These are phyloP conservation scores for Anabas testudineus DNA, from an alignment of 2,797 vertebrate genomes.

Conservation along the genomic window DNA sequence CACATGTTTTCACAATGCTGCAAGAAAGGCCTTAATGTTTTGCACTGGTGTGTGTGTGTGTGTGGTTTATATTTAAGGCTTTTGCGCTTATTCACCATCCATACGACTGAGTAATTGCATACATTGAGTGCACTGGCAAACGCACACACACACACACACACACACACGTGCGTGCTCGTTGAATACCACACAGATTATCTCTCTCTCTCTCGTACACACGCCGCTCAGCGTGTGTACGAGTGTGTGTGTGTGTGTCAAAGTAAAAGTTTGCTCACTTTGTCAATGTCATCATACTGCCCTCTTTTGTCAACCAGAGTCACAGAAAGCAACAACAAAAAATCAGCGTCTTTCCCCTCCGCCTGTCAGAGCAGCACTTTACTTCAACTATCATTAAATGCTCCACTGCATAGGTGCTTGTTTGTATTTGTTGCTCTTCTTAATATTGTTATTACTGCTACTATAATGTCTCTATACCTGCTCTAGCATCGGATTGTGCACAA, in stretches of 20 bases:
- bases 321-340: conserved; percentile 33
- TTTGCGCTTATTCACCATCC: conserved; percentile 54
- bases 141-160: conserved; percentile 8
- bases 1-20: conserved; percentile 34
- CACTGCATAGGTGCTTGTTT: conserved; percentile 52
- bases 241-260: conserved; percentile 49
- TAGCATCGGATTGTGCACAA: neutral
- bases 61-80: conserved; percentile 19
- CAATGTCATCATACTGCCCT: conserved; percentile 87
- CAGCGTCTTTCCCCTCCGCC: conserved; percentile 6
- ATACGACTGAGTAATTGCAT: conserved; percentile 54
- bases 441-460: conserved; percentile 20
- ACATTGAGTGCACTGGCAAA: conserved; percentile 45
- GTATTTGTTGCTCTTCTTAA: conserved; percentile 39
- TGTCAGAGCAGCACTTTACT: conserved; percentile 35
- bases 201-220: conserved; percentile 18
- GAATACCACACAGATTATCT: conserved; percentile 37
- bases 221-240: no score
- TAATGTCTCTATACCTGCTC: conserved; percentile 23
- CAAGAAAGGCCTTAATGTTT: conserved; percentile 38
- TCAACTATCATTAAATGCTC: conserved; percentile 59
- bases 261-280: conserved; percentile 83
- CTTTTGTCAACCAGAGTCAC: conserved; percentile 84
- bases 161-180: conserved; percentile 5
- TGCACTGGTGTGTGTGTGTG: conserved; percentile 23